Conservation (phyloP, 2,888 invertebrate genomes). For the Heteromurus nitidus region DNA sequence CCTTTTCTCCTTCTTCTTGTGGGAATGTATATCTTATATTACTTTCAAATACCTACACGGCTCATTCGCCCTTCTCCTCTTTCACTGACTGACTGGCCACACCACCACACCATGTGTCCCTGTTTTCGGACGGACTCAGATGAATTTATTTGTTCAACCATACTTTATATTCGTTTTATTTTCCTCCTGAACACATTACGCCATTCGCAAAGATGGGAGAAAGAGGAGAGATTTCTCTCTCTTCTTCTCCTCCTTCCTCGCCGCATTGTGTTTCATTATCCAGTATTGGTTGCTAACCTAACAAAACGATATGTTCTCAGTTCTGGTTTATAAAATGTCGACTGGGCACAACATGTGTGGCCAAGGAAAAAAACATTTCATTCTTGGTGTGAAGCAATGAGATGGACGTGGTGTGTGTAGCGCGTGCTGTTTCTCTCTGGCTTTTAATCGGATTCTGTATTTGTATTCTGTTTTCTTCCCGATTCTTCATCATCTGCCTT, state of each 20-base stretch:
- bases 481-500: too few species aligned
- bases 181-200: not conserved
- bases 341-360: not conserved
- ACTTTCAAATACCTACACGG: too few species aligned
- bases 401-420: too few species aligned
- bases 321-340: not conserved
- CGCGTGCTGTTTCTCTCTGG: too few species aligned
- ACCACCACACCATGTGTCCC: constrained; percentile 26
- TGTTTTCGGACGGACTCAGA: constrained; percentile 5
- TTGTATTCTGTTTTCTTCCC: too few species aligned
- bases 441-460: too few species aligned
- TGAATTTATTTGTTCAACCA: constrained; percentile 49
- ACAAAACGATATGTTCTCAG: not conserved
- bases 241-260: too few species aligned
- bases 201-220: constrained; percentile 2
- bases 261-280: not conserved
- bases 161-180: constrained; percentile 12
- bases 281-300: not conserved
- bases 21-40: not conserved
- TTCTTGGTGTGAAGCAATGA: too few species aligned
- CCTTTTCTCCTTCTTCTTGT: not conserved
- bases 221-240: constrained; percentile 21
- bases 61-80: not conserved
- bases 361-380: too few species aligned
- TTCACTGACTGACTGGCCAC: not conserved